Evolutionary conservation across 2,797 vertebrate species (phyloP).

Genomic region (Sebastolobus alascanus): DNA sequence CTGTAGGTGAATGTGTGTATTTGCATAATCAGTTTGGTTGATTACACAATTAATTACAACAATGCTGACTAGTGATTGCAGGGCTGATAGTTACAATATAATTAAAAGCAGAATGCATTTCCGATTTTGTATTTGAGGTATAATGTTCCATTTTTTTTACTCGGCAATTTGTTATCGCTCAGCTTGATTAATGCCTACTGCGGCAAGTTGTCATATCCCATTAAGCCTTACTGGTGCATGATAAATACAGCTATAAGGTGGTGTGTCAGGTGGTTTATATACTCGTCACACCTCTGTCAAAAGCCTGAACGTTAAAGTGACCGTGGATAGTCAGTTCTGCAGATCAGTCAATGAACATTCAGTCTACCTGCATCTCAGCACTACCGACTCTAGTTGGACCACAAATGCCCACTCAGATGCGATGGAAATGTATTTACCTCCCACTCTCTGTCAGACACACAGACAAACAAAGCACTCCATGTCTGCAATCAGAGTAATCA

Average conservation of each 20-base stretch:
- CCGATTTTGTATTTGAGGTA: not conserved
- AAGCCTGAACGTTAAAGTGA: not conserved
- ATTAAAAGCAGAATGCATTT: conserved; percentile 10
- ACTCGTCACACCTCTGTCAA: not conserved
- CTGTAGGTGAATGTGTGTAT: not conserved
- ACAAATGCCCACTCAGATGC: conserved; percentile 44
- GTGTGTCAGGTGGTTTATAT: not conserved
- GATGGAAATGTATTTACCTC: conserved; percentile 71
- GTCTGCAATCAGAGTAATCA: conserved; percentile 76
- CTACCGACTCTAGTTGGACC: conserved; percentile 14
- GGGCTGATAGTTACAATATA: not conserved
- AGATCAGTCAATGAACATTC: conserved; percentile 25
- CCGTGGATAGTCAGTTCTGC: not conserved
- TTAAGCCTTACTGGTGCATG: not conserved
- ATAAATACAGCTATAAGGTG: conserved; percentile 2
- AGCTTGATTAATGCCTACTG: not conserved
- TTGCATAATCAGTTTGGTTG: not conserved
- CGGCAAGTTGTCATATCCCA: conserved; percentile 1
- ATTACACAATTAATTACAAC: not conserved
- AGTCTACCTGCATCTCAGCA: conserved; percentile 3
- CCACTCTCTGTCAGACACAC: conserved; percentile 59
- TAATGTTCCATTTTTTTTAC: not conserved
- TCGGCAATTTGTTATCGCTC: not conserved
- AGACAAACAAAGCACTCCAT: conserved; percentile 76
- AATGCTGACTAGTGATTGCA: not conserved